Evolutionary conservation across 2,888 invertebrate genomes (phyloP).

Genomic region (Pyrrhia umbra): DNA sequence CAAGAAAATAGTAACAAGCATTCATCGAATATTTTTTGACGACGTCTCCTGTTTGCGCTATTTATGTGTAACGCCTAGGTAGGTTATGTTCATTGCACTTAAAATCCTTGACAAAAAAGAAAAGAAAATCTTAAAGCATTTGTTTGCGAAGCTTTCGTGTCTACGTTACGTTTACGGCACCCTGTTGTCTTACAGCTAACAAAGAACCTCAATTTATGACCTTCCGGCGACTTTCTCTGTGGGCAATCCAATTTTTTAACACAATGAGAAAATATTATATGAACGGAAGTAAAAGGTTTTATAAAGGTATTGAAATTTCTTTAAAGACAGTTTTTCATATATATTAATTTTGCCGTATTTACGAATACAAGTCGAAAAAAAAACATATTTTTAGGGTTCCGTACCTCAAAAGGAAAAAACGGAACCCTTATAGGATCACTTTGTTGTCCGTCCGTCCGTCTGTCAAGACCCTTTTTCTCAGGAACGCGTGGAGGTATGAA

Average conservation of each 20-base stretch:
- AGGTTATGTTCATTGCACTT: conserved; percentile 12
- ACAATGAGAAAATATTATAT: conserved; percentile 51
- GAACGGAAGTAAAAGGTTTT: conserved; percentile 37
- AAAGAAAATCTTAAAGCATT: conserved; percentile 29
- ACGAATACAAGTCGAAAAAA: not conserved
- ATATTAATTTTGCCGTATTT: not conserved
- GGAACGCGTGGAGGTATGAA: too few species aligned
- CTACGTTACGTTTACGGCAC: conserved; percentile 28
- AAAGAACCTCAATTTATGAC: conserved; percentile 55
- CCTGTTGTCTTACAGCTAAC: conserved; percentile 49
- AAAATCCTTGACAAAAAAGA: conserved; percentile 17
- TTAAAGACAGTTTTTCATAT: not conserved
- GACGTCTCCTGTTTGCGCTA: not conserved
- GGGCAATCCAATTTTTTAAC: conserved; percentile 48
- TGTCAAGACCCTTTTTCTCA: too few species aligned
- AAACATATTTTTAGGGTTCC: too few species aligned
- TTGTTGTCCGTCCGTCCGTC: too few species aligned
- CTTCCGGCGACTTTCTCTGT: conserved; percentile 41
- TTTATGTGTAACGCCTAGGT: not conserved
- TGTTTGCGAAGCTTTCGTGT: conserved; percentile 36
- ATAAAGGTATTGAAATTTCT: conserved; percentile 35
- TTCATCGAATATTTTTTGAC: not conserved
- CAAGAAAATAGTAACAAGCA: not conserved
- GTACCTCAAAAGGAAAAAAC: too few species aligned
- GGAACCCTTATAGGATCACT: too few species aligned